Evolutionary conservation across 2,888 invertebrate genomes (phyloP).

Genomic region (Parapristionchus giblindavisi): DNA sequence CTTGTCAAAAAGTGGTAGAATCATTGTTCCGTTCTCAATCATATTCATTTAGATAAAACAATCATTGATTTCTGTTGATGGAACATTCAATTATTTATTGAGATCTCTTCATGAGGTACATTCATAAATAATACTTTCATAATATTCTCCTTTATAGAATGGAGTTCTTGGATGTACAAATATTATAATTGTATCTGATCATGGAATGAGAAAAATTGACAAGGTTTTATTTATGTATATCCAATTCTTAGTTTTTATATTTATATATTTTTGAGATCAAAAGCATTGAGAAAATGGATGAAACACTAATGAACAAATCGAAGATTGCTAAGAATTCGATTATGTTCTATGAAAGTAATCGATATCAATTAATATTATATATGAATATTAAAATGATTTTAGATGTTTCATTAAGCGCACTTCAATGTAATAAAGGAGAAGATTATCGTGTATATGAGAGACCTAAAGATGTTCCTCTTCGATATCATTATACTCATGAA

Average conservation of each 20-base stretch:
- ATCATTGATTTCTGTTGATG: neutral
- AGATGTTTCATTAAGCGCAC: neutral
- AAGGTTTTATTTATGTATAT: neutral
- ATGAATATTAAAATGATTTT: no score
- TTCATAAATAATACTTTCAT: neutral
- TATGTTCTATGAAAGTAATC: slow-evolving; percentile 13
- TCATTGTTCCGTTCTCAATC: neutral
- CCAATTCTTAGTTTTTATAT: neutral
- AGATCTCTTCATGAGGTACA: neutral
- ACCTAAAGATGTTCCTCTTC: neutral
- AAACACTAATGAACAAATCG: no score
- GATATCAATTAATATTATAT: neutral
- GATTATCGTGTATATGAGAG: slow-evolving; percentile 22
- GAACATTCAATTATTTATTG: neutral
- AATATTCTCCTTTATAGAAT: neutral
- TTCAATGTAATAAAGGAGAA: neutral
- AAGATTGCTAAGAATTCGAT: neutral
- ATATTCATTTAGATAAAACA: neutral
- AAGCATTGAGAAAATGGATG: neutral
- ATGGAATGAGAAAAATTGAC: slow-evolving; percentile 25
- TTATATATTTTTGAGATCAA: neutral
- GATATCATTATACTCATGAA: slow-evolving; percentile 15
- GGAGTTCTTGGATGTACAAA: slow-evolving; percentile 27
- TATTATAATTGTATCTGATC: slow-evolving; percentile 6
- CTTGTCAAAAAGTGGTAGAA: no score